Conservation (phyloP, 2,113 vertebrate species). For the Emydura subglobosa region DNA sequence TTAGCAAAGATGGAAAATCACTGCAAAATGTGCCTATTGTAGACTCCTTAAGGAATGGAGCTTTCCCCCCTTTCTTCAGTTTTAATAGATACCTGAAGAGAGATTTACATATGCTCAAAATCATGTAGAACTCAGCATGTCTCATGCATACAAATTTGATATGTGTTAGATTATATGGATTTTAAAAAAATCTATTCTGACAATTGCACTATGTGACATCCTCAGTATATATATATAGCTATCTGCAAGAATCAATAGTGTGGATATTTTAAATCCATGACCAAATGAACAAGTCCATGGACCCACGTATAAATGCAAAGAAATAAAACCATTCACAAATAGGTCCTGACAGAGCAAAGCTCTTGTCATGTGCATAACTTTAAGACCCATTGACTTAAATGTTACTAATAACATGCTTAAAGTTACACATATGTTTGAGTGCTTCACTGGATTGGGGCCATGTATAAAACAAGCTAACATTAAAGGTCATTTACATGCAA, state of each 20-base stretch:
- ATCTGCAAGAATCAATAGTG: not conserved
- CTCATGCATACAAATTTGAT: not conserved
- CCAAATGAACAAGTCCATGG: not conserved
- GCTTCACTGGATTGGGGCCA: constrained; percentile 64
- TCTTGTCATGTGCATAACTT: constrained; percentile 4
- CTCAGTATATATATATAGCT: not conserved
- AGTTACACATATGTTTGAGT: constrained; percentile 60
- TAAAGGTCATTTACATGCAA: constrained; percentile 65
- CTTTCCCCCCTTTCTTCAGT: not conserved
- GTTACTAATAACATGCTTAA: constrained; percentile 43
- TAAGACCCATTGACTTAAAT: not conserved
- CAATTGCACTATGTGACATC: not conserved
- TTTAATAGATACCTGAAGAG: not conserved
- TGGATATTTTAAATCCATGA: accelerated
- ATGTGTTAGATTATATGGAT: not conserved
- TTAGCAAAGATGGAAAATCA: not conserved
- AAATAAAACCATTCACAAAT: not conserved
- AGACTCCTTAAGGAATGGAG: not conserved
- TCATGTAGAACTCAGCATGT: not conserved
- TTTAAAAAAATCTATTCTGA: not conserved
- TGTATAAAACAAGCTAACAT: constrained; percentile 69
- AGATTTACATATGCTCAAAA: not conserved
- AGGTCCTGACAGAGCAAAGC: not conserved
- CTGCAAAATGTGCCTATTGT: not conserved
- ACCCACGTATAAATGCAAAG: not conserved